phyloP scores from a whole-genome alignment of 2,888 invertebrate genomes.

The Icerya purchasi region DNA sequence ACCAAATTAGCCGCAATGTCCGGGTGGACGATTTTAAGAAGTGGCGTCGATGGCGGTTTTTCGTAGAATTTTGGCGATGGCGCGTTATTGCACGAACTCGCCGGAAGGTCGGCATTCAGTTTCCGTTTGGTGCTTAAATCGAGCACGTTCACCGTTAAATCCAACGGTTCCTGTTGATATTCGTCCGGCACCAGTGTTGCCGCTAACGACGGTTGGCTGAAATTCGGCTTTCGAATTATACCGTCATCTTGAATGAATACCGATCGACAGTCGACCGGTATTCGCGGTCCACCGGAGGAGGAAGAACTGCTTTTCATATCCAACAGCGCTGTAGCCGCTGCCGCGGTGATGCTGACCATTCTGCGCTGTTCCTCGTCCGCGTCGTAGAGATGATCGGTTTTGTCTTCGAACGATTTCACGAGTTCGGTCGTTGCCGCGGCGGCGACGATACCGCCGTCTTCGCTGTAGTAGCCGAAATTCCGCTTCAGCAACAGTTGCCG shows the following conservation, averaged over 20 bases:
- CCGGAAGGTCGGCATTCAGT: no score
- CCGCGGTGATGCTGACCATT: slow-evolving; percentile 7
- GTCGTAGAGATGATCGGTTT: slow-evolving; percentile 41
- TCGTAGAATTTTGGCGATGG: no score
- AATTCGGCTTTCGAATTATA: slow-evolving; percentile 4
- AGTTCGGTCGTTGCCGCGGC: no score
- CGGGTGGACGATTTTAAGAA: no score
- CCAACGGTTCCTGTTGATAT: slow-evolving; percentile 11
- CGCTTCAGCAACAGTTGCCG: slow-evolving; percentile 41
- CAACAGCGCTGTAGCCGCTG: slow-evolving; percentile 1
- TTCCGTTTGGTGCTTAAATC: not conserved
- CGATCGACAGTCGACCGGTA: slow-evolving; percentile 6
- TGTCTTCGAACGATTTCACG: slow-evolving; percentile 46
- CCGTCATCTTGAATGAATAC: not conserved
- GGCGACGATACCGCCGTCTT: slow-evolving; percentile 3
- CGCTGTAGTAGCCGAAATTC: slow-evolving; percentile 61
- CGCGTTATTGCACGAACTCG: no score
- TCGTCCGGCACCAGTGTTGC: no score
- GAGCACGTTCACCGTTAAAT: slow-evolving; percentile 11
- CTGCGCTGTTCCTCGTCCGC: slow-evolving; percentile 34
- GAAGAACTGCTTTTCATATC: not conserved
- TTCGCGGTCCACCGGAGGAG: not conserved
- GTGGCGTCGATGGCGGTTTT: no score
- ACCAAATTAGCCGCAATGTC: no score
- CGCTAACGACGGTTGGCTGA: no score